Conservation (phyloP, 1,140 invertebrate species). For the Geopemphigus sp. region DNA sequence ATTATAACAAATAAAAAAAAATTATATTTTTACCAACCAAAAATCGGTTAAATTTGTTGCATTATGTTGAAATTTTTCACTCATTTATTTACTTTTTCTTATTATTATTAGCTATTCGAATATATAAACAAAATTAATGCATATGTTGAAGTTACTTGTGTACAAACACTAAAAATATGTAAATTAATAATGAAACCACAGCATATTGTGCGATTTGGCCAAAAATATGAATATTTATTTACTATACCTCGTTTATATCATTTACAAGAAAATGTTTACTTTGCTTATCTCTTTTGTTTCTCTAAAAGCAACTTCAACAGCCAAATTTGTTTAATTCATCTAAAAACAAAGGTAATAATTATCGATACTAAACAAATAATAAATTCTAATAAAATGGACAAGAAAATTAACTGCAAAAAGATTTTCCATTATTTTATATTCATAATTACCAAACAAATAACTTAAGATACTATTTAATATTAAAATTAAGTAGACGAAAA, state of each 20-base stretch:
- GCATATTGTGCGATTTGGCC: not conserved
- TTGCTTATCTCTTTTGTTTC: slow-evolving; percentile 51
- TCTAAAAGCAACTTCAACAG: slow-evolving; percentile 53
- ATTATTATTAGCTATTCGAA: not conserved
- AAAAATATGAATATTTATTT: not conserved
- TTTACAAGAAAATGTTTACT: slow-evolving; percentile 51
- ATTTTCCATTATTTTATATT: too few species aligned
- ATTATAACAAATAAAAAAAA: slow-evolving; percentile 14
- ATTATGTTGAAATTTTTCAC: not conserved
- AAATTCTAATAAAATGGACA: not conserved
- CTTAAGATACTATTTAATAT: too few species aligned
- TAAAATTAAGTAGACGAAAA: too few species aligned
- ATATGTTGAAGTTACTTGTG: slow-evolving; percentile 15
- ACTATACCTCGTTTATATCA: not conserved
- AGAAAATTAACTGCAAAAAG: not conserved
- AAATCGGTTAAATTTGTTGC: not conserved
- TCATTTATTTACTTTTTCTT: not conserved
- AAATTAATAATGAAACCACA: slow-evolving; percentile 14
- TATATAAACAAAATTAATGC: not conserved
- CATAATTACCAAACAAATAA: too few species aligned
- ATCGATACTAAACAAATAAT: not conserved
- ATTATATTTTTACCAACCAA: not conserved
- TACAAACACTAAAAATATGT: not conserved
- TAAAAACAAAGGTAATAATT: not conserved
- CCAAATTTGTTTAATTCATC: slow-evolving; percentile 52